A percentile compares a stretch with the other conserved stretches of the same genome.
Evolutionary conservation across 2,888 invertebrate species (phyloP).

Genomic region (Philopedon plagiatum): DNA sequence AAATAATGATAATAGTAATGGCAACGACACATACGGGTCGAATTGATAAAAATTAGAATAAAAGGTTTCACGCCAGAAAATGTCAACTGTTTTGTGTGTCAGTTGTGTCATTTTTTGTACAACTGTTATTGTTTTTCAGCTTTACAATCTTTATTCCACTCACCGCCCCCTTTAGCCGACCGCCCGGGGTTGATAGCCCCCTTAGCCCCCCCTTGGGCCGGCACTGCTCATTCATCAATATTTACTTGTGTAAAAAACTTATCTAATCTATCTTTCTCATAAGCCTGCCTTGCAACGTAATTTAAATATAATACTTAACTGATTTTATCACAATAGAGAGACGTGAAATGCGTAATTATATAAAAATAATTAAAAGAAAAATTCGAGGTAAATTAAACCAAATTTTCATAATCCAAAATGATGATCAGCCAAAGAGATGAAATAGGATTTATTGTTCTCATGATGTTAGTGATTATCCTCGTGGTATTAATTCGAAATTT

Average conservation of each 20-base stretch:
- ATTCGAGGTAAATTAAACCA: not conserved
- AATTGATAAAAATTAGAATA: too few relatives aligned
- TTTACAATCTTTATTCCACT: too few relatives aligned
- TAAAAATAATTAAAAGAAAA: not conserved
- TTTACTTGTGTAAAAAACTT: not conserved
- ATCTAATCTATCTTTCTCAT: constrained; percentile 29
- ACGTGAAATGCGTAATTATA: constrained; percentile 21
- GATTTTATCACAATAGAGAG: constrained; percentile 3
- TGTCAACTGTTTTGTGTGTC: too few relatives aligned
- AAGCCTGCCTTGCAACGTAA: constrained; percentile 20
- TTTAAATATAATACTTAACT: not conserved
- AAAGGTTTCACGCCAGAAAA: too few relatives aligned
- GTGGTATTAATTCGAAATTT: constrained; percentile 53
- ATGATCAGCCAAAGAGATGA: constrained; percentile 50
- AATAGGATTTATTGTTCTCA: constrained; percentile 54
- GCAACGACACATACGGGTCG: too few relatives aligned
- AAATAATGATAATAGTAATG: too few relatives aligned
- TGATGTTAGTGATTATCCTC: constrained; percentile 53
- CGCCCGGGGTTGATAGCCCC: too few relatives aligned
- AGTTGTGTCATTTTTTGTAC: too few relatives aligned
- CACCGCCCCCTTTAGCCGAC: too few relatives aligned
- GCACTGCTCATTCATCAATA: not conserved
- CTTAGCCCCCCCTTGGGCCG: too few relatives aligned
- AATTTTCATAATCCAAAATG: constrained; percentile 9
- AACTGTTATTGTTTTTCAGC: too few relatives aligned